These are phyloP conservation scores for Dynastes tityus DNA, from an alignment of 2,888 invertebrate species.

Conservation along the genomic window DNA sequence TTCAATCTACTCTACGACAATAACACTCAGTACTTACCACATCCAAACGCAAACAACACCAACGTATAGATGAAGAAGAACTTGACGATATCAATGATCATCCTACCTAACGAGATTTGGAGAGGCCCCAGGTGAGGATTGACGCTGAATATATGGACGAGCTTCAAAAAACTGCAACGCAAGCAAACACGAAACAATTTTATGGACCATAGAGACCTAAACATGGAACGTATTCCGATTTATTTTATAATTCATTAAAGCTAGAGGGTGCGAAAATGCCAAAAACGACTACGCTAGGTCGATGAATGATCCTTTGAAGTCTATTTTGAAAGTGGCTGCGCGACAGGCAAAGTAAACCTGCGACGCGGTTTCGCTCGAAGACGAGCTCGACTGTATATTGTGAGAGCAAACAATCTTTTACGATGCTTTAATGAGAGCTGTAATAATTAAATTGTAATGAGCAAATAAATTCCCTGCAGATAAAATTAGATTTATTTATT, in stretches of 20 bases:
- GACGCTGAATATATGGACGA: constrained; percentile 97
- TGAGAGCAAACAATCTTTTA: constrained; percentile 26
- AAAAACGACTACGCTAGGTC: constrained; percentile 1
- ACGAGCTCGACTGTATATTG: constrained; percentile 5
- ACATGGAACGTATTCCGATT: neutral
- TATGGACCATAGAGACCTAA: too few relatives aligned
- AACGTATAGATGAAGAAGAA: constrained; percentile 96
- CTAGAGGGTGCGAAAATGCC: constrained; percentile 28
- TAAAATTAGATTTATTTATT: constrained; percentile 21
- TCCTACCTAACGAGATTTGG: constrained; percentile 94
- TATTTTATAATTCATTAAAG: constrained; percentile 15
- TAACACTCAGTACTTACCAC: constrained; percentile 77
- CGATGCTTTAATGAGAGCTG: constrained; percentile 1
- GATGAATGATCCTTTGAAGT: constrained; percentile 35
- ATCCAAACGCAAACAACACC: constrained; percentile 95
- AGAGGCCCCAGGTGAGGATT: constrained; percentile 95
- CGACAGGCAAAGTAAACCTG: neutral
- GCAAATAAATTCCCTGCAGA: neutral
- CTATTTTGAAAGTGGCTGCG: constrained; percentile 16
- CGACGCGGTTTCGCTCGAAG: neutral
- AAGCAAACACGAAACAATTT: constrained; percentile 16
- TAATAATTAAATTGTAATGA: constrained; percentile 16
- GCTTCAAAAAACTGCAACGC: constrained; percentile 87
- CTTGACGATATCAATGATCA: constrained; percentile 96
- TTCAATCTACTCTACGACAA: too few relatives aligned